Conservation (phyloP, 2,113 vertebrate species). For the Nannobrachium achirus region DNA sequence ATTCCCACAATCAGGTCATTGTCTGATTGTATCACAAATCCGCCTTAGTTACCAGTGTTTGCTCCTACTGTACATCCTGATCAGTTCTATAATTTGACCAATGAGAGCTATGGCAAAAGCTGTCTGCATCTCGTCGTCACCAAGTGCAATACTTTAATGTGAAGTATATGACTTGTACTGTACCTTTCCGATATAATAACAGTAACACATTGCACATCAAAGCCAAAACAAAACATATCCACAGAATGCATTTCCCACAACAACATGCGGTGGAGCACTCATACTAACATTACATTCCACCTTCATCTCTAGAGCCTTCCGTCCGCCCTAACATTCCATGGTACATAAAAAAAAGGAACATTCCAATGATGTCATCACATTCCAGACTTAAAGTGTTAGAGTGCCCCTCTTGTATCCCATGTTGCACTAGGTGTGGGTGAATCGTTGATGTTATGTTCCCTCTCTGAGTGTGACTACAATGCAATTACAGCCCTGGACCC, state of each 20-base stretch:
- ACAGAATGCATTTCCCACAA: conserved; percentile 1
- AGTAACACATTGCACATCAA: conserved; percentile 3
- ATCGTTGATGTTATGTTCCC: conserved; percentile 62
- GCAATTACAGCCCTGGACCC: conserved; percentile 65
- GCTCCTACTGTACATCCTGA: conserved; percentile 10
- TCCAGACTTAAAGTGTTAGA: conserved; percentile 57
- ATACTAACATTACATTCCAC: conserved; percentile 12
- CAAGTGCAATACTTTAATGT: not conserved
- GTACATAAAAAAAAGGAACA: conserved; percentile 37
- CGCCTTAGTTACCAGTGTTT: conserved; percentile 25
- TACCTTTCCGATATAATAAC: conserved; percentile 1
- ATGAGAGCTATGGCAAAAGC: conserved; percentile 20
- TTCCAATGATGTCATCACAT: conserved; percentile 66
- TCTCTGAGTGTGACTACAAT: conserved; percentile 65
- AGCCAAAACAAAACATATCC: not conserved
- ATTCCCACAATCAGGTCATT: not conserved
- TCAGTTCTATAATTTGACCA: conserved; percentile 9
- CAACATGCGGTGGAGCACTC: not conserved
- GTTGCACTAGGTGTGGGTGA: conserved; percentile 61
- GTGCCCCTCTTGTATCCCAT: conserved; percentile 54
- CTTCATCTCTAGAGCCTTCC: not conserved
- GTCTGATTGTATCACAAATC: conserved; percentile 2
- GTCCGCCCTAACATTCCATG: conserved; percentile 57
- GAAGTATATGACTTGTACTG: conserved; percentile 5
- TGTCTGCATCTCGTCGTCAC: conserved; percentile 16